Base-by-base conservation (phyloP, 1,140 invertebrate species). In the Babylonia areolata region DNA sequence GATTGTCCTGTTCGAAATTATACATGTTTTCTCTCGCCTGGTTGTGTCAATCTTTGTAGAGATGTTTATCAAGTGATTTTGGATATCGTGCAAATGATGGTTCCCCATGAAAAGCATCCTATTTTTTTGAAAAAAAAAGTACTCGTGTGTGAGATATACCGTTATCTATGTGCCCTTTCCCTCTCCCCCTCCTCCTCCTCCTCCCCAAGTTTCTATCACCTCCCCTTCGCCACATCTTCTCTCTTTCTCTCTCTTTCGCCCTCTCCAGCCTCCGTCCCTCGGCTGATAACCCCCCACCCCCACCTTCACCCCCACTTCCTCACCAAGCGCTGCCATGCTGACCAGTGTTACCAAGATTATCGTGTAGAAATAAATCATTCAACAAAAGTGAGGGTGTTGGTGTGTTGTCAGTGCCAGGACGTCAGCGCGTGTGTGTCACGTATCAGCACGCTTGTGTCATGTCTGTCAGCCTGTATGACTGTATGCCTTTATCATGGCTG, bases 331-430 rank as follows among this genome's bases (percentile, higher is more conserved):
- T 64, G 58, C 58, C 15, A 64, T 23, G 58, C 58, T 64, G 58
- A 64, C 58, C 58, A 64, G 12, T 12, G 28, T 23, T 23, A 64
- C 58, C 58, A 64, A 64, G 58, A 64, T 64, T 12, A 64, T 64
- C 28, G 58, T 64, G 58, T 64, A 64, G 58, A 64, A 64, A 64
- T 64, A 64, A 64, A 64, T n/a, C 58, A 64, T 64, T 64, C 20
- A 64, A 20, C 58, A 2, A 64, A 64, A 64, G 28, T 6, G 9
- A 64, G 9, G 46, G 46, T 17, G 46, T 51, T 51, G 9, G 17
- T 12, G 46, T 9, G 46, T 51, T 51, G 46, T 51, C n/a, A n/a
- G n/a, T n/a, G n/a, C n/a, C n/a, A n/a, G n/a, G n/a, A n/a, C n/a
- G n/a, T n/a, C n/a, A n/a, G n/a, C n/a, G n/a, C n/a, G n/a, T n/a